A percentile compares a stretch with the other conserved stretches of the same genome.
These are phyloP conservation scores for Hypothenemus hampei DNA, from an alignment of 1,140 invertebrate species.

Conservation along the genomic window DNA sequence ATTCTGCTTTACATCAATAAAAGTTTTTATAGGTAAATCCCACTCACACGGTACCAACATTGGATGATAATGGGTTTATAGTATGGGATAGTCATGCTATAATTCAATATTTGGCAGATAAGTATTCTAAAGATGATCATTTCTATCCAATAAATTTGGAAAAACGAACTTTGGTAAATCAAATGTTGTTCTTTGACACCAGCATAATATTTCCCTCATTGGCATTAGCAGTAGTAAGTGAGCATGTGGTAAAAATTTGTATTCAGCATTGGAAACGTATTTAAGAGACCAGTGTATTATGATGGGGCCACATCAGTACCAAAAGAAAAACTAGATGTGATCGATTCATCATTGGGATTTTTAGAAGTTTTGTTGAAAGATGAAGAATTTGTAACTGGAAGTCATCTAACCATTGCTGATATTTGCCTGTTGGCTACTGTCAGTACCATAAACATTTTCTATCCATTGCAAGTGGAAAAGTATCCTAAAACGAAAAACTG, in stretches of 20 bases:
- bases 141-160: conserved; percentile 58
- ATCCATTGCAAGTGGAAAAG: conserved; percentile 16
- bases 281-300: conserved; percentile 20
- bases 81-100: conserved; percentile 60
- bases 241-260: background rate
- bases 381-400: conserved; percentile 23
- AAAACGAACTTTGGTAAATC: conserved; percentile 53
- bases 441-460: conserved; percentile 19
- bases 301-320: conserved; percentile 7
- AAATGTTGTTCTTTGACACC: conserved; percentile 50
- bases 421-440: conserved; percentile 27
- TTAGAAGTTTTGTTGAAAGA: conserved; percentile 28
- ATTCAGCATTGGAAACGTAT: background rate
- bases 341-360: conserved; percentile 24
- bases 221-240: conserved; percentile 18
- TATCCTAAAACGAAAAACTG: conserved; percentile 27
- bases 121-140: conserved; percentile 50
- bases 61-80: conserved; percentile 58
- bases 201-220: conserved; percentile 46
- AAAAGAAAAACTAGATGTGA: conserved; percentile 3
- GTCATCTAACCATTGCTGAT: conserved; percentile 30
- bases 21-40: conserved; percentile 52
- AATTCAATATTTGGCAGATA: conserved; percentile 52
- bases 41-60: conserved; percentile 62
- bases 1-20: background rate